These are phyloP conservation scores for Pelagia noctiluca DNA, from an alignment of 30 jellyfish, hydroid and myxozoan genomes.

Conservation along the genomic window DNA sequence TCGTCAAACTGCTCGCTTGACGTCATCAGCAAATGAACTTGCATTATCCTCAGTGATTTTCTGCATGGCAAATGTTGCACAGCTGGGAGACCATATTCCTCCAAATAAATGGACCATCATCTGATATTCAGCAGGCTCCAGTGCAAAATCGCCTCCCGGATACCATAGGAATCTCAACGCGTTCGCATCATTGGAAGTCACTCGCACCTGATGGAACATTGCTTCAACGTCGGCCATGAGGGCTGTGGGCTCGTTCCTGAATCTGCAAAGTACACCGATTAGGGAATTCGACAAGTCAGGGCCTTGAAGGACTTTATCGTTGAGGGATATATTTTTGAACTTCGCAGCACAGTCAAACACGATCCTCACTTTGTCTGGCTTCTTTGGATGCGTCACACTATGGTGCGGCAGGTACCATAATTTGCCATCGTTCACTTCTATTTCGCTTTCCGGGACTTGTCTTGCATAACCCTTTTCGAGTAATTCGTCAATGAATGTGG, in stretches of 20 bases:
- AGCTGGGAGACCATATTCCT: constrained; percentile 17
- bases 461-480: constrained; percentile 27
- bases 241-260: constrained; percentile 30
- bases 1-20: background rate
- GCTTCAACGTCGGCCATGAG: constrained; percentile 59
- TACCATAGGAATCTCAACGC: constrained; percentile 45
- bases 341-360: constrained; percentile 77
- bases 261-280: constrained; percentile 39
- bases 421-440: background rate
- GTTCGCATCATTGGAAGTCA: constrained; percentile 7
- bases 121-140: constrained; percentile 19
- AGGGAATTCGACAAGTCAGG: constrained; percentile 39
- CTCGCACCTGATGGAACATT: constrained; percentile 67
- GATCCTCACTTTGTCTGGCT: constrained; percentile 18
- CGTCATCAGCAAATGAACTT: background rate
- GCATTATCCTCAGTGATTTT: constrained; percentile 11
- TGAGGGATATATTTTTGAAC: constrained; percentile 41
- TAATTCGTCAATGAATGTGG: constrained; percentile 44
- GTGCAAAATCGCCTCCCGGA: constrained; percentile 24
- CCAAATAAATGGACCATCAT: constrained; percentile 57
- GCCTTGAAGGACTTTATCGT: constrained; percentile 36
- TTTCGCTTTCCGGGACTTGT: constrained; percentile 41
- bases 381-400: constrained; percentile 25
- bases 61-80: constrained; percentile 37
- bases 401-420: constrained; percentile 80